Base-by-base conservation (phyloP, 2,113 vertebrate genomes). In the Penelope pileata region DNA sequence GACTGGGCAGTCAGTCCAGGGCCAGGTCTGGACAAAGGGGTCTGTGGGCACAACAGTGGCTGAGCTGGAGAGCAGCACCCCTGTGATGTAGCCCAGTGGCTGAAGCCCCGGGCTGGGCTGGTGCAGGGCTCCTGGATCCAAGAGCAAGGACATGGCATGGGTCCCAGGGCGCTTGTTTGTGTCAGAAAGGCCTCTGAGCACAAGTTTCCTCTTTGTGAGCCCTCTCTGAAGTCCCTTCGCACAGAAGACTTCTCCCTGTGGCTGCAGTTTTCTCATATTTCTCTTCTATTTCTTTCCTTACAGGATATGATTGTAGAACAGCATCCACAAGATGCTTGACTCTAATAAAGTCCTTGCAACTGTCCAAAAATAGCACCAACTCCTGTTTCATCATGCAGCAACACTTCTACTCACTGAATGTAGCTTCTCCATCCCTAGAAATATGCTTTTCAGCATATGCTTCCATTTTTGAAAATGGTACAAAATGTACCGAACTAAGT, bases 381-480 rank as follows among this genome's bases (percentile, higher is more conserved):
- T 68, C 38, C 47, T 38, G 12, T 26, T 40, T 56, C 4, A 1
- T 38, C 58, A 38, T 16, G 14, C 63, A 76, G 34, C 42, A 66
- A 88, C 2, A 3, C 45, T 85, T 91, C 86, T 64, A 66, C 32
- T 56, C 45, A 42, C 19, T 54, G 29, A 47, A 19, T 43, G 73
- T 32, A 88, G 32, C 18, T 23, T 62, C 67, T 66, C 26, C 42
- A 69, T 83, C 19, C 54, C 88, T 29, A 80, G 63, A 93, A 83
- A 85, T 19, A 42, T 21, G 53, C 9, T 70, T 83, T 86, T 70
- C 59, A 83, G 63, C 19, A 73, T 88, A 66, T 19, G 50, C 45
- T 93, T 60, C 50, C 54, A 80, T 50, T 86, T 82, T 84, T 90
- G 59, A 16, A 90, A 94, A 79, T 14, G 16, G 68, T 63, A 93